phyloP scores from a whole-genome alignment of 2,888 invertebrate genomes.

The Chouioia cunea region DNA sequence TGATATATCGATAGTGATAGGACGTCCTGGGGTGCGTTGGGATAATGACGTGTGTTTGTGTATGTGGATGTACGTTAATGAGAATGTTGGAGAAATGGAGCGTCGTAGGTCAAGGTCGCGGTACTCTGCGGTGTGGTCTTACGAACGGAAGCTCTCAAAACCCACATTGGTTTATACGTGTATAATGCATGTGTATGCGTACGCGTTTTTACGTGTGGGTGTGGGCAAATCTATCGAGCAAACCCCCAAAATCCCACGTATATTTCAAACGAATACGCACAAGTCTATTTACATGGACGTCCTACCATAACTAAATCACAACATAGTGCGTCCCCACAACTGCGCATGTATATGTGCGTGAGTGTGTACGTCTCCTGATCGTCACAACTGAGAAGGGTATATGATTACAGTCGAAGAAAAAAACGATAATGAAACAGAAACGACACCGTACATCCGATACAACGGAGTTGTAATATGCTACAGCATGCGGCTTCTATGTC shows the following conservation, averaged over 20 bases:
- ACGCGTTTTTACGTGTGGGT: too few relatives aligned
- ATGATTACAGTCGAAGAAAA: too few relatives aligned
- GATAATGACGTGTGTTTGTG: not conserved
- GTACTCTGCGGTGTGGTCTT: not conserved
- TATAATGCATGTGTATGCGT: too few relatives aligned
- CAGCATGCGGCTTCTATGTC: slow-evolving; percentile 36
- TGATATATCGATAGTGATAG: slow-evolving; percentile 19
- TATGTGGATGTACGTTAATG: slow-evolving; percentile 20
- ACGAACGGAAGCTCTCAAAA: slow-evolving; percentile 24
- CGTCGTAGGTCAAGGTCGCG: slow-evolving; percentile 13
- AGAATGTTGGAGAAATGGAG: slow-evolving; percentile 12
- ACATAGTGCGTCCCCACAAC: too few relatives aligned
- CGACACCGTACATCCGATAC: too few relatives aligned
- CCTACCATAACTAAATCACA: too few relatives aligned
- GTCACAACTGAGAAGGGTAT: too few relatives aligned
- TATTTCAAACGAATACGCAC: too few relatives aligned
- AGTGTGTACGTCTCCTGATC: too few relatives aligned
- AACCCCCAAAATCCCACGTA: slow-evolving; percentile 3
- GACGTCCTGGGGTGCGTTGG: not conserved
- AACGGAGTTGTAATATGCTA: slow-evolving; percentile 2
- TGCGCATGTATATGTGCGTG: not conserved
- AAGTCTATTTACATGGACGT: too few relatives aligned
- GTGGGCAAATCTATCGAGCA: slow-evolving; percentile 17
- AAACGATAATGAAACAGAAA: too few relatives aligned
- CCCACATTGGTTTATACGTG: not conserved